Percentiles rank a stretch among this genome's conserved stretches.
These are phyloP conservation scores for Brachypodius melanocephalos DNA, from an alignment of 2,113 vertebrate genomes.

Conservation along the genomic window DNA sequence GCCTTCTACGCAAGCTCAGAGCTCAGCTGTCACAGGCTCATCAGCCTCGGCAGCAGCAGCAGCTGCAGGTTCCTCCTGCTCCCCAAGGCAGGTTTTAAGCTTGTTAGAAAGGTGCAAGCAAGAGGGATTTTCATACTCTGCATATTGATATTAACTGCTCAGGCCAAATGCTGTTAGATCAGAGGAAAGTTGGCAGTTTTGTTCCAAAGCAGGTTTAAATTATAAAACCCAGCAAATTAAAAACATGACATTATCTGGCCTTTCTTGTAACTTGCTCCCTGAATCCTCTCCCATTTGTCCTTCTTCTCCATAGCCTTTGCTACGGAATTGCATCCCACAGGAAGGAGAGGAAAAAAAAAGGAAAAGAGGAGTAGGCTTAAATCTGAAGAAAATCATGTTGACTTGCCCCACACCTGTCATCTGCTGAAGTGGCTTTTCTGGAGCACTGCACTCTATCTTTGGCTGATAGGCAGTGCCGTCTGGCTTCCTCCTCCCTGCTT, in stretches of 20 bases:
- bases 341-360: neutral
- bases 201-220: constrained; percentile 52
- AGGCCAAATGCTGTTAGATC: constrained; percentile 32
- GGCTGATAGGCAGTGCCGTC: constrained; percentile 60
- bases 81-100: constrained; percentile 25
- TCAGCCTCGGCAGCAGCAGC: neutral
- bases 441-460: constrained; percentile 62
- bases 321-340: constrained; percentile 1
- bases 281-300: constrained; percentile 30
- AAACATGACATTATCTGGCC: constrained; percentile 20
- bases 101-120: constrained; percentile 41
- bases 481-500: constrained; percentile 56
- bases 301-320: neutral
- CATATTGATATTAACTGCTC: constrained; percentile 46
- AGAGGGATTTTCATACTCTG: constrained; percentile 40
- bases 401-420: constrained; percentile 56
- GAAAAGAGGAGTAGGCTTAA: constrained; percentile 45
- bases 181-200: constrained; percentile 15
- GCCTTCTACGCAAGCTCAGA: neutral
- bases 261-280: constrained; percentile 33
- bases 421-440: constrained; percentile 62
- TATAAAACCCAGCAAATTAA: constrained; percentile 48
- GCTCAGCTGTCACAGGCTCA: neutral
- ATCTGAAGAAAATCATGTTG: constrained; percentile 55
- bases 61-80: constrained; percentile 5